Evolutionary conservation across 2,797 vertebrate species (phyloP).

Genomic region (Fratercula arctica): DNA sequence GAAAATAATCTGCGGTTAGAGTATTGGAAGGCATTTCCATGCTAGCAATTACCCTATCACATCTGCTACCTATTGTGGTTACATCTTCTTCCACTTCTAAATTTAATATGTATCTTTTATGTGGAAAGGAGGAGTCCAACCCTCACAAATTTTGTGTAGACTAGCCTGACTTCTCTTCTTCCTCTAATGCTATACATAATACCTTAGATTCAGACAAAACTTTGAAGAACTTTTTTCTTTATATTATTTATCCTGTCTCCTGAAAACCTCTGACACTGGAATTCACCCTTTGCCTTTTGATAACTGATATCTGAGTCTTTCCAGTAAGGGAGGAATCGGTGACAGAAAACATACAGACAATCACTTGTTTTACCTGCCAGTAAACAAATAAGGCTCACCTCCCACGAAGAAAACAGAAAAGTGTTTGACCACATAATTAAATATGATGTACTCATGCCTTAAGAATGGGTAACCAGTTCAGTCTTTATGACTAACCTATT

Average conservation of each 20-base stretch:
- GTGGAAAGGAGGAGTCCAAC: not conserved
- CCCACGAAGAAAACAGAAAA: not conserved
- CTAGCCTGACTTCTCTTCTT: not conserved
- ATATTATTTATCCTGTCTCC: not conserved
- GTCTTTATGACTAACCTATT: not conserved
- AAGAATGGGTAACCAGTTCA: not conserved
- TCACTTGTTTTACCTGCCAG: not conserved
- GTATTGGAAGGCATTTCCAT: not conserved
- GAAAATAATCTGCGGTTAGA: not conserved
- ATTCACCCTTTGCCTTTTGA: not conserved
- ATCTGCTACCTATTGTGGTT: not conserved
- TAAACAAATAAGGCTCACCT: not conserved
- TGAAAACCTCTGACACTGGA: not conserved
- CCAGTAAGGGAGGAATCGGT: not conserved
- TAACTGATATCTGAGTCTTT: not conserved
- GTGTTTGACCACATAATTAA: not conserved
- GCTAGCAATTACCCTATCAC: not conserved
- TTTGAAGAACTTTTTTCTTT: not conserved
- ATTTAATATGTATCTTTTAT: not conserved
- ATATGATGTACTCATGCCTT: accelerated
- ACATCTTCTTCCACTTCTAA: not conserved
- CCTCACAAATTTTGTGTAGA: not conserved
- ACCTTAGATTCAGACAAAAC: not conserved
- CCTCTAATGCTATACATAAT: not conserved
- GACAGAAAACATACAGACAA: not conserved